Evolutionary conservation across 2,797 vertebrate genomes (phyloP).

Genomic region (Echiichthys vipera): DNA sequence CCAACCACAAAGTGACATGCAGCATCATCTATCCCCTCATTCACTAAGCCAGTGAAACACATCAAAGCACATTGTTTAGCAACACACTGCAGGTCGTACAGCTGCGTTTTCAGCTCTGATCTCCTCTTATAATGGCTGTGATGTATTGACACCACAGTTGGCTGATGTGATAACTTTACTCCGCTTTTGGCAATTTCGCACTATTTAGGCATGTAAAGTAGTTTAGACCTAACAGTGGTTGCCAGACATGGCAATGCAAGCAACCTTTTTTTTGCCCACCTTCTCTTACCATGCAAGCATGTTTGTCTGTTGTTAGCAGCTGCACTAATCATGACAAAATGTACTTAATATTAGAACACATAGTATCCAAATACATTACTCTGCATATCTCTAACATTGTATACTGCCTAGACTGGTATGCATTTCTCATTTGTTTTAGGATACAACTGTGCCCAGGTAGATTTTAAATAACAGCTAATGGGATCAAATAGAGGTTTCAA

Average conservation of each 20-base stretch:
- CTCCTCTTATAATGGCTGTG: conserved; percentile 4
- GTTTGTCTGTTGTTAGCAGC: conserved; percentile 1
- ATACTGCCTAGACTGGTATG: neutral
- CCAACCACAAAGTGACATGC: conserved; percentile 79
- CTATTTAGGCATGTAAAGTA: neutral
- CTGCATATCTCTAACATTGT: neutral
- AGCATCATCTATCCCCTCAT: conserved; percentile 76
- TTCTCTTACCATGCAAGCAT: neutral
- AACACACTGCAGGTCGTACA: conserved; percentile 5
- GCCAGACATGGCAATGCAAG: neutral
- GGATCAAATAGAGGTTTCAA: conserved; percentile 2
- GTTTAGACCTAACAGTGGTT: neutral
- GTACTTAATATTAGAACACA: neutral
- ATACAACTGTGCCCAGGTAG: neutral
- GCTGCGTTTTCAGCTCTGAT: neutral
- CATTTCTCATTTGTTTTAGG: neutral
- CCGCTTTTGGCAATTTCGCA: conserved; percentile 9
- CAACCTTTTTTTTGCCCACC: neutral
- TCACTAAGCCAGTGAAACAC: conserved; percentile 84
- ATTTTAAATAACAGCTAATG: conserved; percentile 8
- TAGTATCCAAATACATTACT: neutral
- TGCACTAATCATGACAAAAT: neutral
- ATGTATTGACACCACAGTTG: neutral
- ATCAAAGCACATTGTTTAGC: conserved; percentile 56
- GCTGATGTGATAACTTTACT: conserved; percentile 26